Evolutionary conservation across 1,140 invertebrate species (phyloP), one percentile per base, ranked within the genome.

Genomic region (Stratiolaelaps scimitus): DNA sequence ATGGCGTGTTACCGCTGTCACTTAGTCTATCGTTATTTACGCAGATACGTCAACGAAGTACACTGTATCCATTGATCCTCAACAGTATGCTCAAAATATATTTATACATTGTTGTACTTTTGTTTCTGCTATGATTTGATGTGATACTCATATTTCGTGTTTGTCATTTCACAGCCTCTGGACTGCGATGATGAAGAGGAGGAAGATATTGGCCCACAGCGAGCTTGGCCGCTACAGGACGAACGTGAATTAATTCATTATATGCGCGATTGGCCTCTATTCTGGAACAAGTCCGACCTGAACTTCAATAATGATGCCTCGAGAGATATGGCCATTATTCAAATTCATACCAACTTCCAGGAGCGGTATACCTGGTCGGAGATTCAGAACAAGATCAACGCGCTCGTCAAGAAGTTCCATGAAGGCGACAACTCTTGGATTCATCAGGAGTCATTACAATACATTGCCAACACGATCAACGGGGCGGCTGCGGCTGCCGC

Each of bases 341-440:
- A 60, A 26, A 60, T 60, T 15, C 53, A 60, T 34, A 60, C 53
- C 26, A 60, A 60, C 23, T 60, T 60, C 53, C 53, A 60, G 23
- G 53, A 60, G 10, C 53, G 53, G 15, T 60, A 60, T 23, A 60
- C 53, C 15, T 60, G 53, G 53, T 60, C 53, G 26, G 53, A 60
- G 23, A 60, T 60, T 34, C 53, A 60, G 23, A 60, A 60, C 53
- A 60, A 60, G 20, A 60, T 60, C 53, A 60, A 60, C 23, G 2
- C 34, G 23, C 53, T 60, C 26, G 53, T 60, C 53, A 60, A 60
- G 20, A 60, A 60, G 23, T 60, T 20, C 23, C 13, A 60, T 34
- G 53, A 60, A 26, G 53, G 53, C 15, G 53, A 60, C 53, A 60
- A 60, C 53, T 60, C 53, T 13, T 60, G 53, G 53, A 60, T 60